phyloP scores from a whole-genome alignment of 92 coral and sea anemone species.

The Bergia puertoricense region DNA sequence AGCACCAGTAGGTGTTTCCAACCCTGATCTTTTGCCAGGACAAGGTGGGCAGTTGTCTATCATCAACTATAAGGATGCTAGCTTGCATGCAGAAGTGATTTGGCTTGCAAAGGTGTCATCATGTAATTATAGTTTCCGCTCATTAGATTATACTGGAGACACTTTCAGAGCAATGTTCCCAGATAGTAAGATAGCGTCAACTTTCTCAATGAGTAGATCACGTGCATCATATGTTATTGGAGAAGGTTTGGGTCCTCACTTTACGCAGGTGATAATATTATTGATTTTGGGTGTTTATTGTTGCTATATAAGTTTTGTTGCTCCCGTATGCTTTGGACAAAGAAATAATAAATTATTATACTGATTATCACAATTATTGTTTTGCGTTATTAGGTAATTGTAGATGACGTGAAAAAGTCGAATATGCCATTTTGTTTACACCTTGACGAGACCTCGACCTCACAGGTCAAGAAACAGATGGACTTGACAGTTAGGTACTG shows the following conservation, averaged over 20 bases:
- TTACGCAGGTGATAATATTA: slow-evolving; percentile 32
- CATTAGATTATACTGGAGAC: slow-evolving; percentile 49
- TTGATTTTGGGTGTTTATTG: no score
- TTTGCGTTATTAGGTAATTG: slow-evolving; percentile 41
- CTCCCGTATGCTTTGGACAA: no score
- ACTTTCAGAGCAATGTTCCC: slow-evolving; percentile 65
- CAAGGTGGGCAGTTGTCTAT: slow-evolving; percentile 44
- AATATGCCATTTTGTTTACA: slow-evolving; percentile 49
- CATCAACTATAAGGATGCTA: slow-evolving; percentile 46
- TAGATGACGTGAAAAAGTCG: slow-evolving; percentile 52
- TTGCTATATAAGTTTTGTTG: no score
- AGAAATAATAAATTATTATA: no score
- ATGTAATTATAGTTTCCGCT: slow-evolving; percentile 59
- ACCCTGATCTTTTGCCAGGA: slow-evolving; percentile 40
- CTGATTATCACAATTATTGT: no score
- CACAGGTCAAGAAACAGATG: slow-evolving; percentile 54
- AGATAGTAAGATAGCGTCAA: slow-evolving; percentile 62
- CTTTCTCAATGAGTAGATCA: slow-evolving; percentile 59
- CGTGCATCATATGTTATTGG: slow-evolving; percentile 63
- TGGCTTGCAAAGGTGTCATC: slow-evolving; percentile 45
- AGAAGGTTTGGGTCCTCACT: slow-evolving; percentile 62
- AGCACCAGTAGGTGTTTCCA: slow-evolving; percentile 48
- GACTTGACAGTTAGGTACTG: slow-evolving; percentile 53
- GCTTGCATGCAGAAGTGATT: slow-evolving; percentile 21
- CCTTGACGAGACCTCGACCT: slow-evolving; percentile 55